Percentiles rank a stretch among this genome's conserved stretches.
These are phyloP conservation scores for Nematolebias whitei DNA, from an alignment of 2,113 vertebrate genomes.

Conservation along the genomic window DNA sequence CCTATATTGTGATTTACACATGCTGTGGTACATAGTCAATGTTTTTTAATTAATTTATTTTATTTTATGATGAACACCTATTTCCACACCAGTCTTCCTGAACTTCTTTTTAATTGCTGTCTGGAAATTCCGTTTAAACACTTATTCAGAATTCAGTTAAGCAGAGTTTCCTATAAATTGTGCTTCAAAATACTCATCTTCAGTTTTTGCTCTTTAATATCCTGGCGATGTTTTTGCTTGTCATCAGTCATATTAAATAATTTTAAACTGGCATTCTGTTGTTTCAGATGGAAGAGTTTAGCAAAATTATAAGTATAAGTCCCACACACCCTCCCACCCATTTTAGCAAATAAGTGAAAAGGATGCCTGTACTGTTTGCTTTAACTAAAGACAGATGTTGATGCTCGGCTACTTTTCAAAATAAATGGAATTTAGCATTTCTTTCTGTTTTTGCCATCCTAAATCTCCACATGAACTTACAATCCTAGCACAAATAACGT, in stretches of 20 bases:
- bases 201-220: not conserved
- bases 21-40: constrained; percentile 8
- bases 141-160: not conserved
- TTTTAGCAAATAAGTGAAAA: constrained; percentile 77
- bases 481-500: constrained; percentile 27
- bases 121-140: not conserved
- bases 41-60: constrained; percentile 1
- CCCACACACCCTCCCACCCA: constrained; percentile 30
- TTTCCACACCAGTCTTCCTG: constrained; percentile 2
- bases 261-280: constrained; percentile 61
- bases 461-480: constrained; percentile 22
- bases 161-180: not conserved
- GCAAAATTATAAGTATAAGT: constrained; percentile 71
- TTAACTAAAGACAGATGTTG: constrained; percentile 79
- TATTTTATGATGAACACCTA: constrained; percentile 26
- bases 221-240: not conserved
- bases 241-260: constrained; percentile 19
- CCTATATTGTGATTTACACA: constrained; percentile 30
- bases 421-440: constrained; percentile 67
- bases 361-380: constrained; percentile 72
- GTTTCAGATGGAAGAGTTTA: constrained; percentile 74
- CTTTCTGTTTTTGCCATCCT: constrained; percentile 56
- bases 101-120: constrained; percentile 4
- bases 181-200: not conserved
- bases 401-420: constrained; percentile 69